These are phyloP conservation scores for Cheilosia impressa DNA, from an alignment of 2,888 invertebrate species.

Conservation along the genomic window DNA sequence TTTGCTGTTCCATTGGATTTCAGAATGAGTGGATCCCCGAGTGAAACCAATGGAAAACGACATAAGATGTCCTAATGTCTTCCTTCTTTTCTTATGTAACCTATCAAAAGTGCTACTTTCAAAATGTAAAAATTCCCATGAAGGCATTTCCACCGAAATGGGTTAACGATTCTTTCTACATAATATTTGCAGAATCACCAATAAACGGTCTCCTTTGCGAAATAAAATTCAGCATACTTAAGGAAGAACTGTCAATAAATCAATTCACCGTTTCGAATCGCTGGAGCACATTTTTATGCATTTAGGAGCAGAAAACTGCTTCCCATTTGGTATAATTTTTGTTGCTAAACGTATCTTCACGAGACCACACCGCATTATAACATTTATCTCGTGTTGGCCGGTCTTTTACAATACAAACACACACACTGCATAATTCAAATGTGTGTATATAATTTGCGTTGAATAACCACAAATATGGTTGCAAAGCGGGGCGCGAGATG, in stretches of 20 bases:
- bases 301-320: constrained; percentile 12
- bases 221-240: background rate
- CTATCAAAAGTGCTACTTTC: too few species aligned
- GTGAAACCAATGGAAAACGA: too few species aligned
- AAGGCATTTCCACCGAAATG: too few species aligned
- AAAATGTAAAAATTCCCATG: too few species aligned
- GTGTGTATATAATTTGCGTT: constrained; percentile 53
- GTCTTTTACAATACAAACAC: constrained; percentile 32
- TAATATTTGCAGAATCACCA: background rate
- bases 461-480: constrained; percentile 58
- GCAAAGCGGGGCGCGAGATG: constrained; percentile 28
- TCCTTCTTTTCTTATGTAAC: too few species aligned
- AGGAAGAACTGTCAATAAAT: constrained; percentile 1
- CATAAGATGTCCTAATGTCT: too few species aligned
- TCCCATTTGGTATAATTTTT: constrained; percentile 11
- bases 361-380: constrained; percentile 57
- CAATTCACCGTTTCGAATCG: background rate
- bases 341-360: constrained; percentile 50
- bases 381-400: constrained; percentile 46
- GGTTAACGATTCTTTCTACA: too few species aligned
- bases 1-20: too few species aligned
- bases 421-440: background rate
- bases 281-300: constrained; percentile 14
- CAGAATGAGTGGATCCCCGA: too few species aligned
- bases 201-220: background rate